Evolutionary conservation across 1,140 invertebrate species (phyloP).

Genomic region (Asobara japonica): DNA sequence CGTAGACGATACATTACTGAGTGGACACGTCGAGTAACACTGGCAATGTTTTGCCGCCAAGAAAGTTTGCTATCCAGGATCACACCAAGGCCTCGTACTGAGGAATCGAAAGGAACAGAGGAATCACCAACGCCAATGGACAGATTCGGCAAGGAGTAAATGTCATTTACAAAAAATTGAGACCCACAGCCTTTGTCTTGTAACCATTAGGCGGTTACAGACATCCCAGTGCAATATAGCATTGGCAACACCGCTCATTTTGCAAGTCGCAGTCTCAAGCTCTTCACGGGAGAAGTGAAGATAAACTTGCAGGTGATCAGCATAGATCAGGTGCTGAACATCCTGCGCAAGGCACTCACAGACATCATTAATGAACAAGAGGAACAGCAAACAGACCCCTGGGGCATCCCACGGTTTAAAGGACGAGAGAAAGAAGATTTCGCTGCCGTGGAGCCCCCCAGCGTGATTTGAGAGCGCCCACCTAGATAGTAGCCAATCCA

Average conservation of each 20-base stretch:
- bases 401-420: background rate
- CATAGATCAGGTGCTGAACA: background rate
- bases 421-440: background rate
- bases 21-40: background rate
- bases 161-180: background rate
- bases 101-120: too few species aligned
- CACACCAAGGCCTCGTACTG: too few species aligned
- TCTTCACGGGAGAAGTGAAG: too few species aligned
- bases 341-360: background rate
- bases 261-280: background rate
- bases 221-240: background rate
- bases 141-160: background rate
- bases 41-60: background rate
- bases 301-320: conserved; percentile 22
- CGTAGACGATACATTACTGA: background rate
- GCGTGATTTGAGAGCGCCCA: background rate
- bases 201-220: background rate
- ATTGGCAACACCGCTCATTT: background rate
- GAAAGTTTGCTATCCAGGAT: background rate
- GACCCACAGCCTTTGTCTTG: background rate
- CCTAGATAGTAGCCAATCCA: too few species aligned
- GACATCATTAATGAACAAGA: too few species aligned
- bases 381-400: too few species aligned
- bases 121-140: too few species aligned
- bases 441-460: background rate